phyloP scores from a whole-genome alignment of 2,888 invertebrate genomes.

The Pyrgus malvae region DNA sequence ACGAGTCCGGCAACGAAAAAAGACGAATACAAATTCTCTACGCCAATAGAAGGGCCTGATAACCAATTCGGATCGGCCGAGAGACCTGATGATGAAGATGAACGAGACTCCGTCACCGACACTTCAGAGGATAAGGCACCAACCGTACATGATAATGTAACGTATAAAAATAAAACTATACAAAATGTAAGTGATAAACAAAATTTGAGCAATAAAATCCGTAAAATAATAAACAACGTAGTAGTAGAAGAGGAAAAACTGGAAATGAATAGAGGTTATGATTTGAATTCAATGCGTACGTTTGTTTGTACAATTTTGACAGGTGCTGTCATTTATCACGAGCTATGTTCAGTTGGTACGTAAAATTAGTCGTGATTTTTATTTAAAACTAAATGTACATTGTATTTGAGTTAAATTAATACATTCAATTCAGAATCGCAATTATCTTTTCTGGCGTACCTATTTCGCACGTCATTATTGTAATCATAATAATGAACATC shows the following conservation, averaged over 20 bases:
- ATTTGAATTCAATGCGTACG: conserved; percentile 30
- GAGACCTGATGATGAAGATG: conserved; percentile 85
- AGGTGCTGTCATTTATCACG: conserved; percentile 19
- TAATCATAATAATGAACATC: too few species aligned
- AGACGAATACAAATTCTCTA: conserved; percentile 79
- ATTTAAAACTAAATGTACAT: not conserved
- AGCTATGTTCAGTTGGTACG: conserved; percentile 13
- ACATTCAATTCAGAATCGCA: too few species aligned
- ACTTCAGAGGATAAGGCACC: conserved; percentile 35
- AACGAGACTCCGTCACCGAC: conserved; percentile 51
- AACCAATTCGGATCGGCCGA: conserved; percentile 88
- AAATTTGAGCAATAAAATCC: conserved; percentile 69
- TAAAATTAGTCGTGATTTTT: conserved; percentile 12
- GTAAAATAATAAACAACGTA: conserved; percentile 63
- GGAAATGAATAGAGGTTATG: conserved; percentile 35
- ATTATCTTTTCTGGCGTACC: too few species aligned
- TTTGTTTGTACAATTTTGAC: conserved; percentile 12
- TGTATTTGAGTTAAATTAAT: too few species aligned
- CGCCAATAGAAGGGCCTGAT: conserved; percentile 79
- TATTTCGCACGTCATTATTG: too few species aligned
- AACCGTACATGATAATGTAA: conserved; percentile 38
- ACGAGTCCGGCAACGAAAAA: conserved; percentile 77
- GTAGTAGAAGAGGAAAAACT: conserved; percentile 43
- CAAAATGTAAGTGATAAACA: conserved; percentile 48
- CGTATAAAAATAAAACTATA: conserved; percentile 53